Evolutionary conservation across 2,797 vertebrate species (phyloP).

Genomic region (Heteromormyrus szaboi): DNA sequence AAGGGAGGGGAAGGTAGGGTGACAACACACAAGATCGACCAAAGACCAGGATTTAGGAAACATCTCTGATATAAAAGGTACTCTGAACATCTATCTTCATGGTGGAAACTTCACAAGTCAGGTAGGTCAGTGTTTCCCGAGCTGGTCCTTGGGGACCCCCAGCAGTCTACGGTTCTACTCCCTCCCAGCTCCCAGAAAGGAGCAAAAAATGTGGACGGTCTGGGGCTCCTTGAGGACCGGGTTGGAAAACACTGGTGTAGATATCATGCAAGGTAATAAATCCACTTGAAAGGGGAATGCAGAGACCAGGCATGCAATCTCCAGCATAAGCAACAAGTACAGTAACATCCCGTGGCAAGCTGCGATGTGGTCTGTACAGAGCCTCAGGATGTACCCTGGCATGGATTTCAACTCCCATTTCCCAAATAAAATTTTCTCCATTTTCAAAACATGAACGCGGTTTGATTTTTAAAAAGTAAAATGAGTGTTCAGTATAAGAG

Average conservation of each 20-base stretch:
- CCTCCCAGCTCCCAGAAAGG: background rate
- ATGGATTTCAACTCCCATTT: background rate
- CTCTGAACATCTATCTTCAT: background rate
- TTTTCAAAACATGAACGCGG: background rate
- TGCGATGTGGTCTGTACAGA: background rate
- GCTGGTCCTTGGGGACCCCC: background rate
- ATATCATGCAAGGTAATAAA: constrained; percentile 35
- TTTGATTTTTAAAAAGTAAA: background rate
- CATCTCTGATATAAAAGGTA: background rate
- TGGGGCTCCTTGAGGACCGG: constrained; percentile 3
- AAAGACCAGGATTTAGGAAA: background rate
- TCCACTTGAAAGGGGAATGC: constrained; percentile 34
- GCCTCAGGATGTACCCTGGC: background rate
- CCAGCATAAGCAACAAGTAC: background rate
- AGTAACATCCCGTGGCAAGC: background rate
- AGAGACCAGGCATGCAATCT: background rate
- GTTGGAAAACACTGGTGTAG: constrained; percentile 7
- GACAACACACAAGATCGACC: background rate
- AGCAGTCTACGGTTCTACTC: background rate
- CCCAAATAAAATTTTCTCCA: background rate
- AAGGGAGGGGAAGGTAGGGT: background rate
- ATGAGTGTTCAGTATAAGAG: constrained; percentile 1
- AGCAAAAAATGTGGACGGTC: background rate
- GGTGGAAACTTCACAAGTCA: background rate
- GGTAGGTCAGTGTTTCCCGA: background rate